These are phyloP conservation scores for Blastobasis adustella DNA, from an alignment of 2,888 invertebrate species.

Conservation along the genomic window DNA sequence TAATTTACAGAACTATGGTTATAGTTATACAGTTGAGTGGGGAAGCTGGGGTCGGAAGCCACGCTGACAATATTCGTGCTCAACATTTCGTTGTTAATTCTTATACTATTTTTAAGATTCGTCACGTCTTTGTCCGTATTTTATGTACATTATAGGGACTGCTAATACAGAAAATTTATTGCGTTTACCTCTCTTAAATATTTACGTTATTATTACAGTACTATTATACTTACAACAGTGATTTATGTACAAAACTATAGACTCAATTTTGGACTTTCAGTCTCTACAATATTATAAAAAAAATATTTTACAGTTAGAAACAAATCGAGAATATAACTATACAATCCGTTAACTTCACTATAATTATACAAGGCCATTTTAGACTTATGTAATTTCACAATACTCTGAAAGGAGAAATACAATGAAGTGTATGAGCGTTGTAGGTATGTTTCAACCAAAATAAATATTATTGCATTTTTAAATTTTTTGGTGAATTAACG, in stretches of 20 bases:
- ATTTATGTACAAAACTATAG: conserved; percentile 72
- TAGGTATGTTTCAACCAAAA: too few species aligned
- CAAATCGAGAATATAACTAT: conserved; percentile 43
- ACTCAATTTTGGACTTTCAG: conserved; percentile 74
- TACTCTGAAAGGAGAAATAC: conserved; percentile 23
- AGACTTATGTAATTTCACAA: conserved; percentile 31
- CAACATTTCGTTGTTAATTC: conserved; percentile 37
- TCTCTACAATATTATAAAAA: conserved; percentile 64
- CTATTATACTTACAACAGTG: conserved; percentile 68
- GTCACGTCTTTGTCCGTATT: conserved; percentile 41
- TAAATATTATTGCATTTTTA: too few species aligned
- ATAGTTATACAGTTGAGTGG: too few species aligned
- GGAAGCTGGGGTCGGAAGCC: too few species aligned
- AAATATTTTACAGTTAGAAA: conserved; percentile 52
- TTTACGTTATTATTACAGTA: conserved; percentile 52
- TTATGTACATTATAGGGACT: conserved; percentile 57
- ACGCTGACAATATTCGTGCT: too few species aligned
- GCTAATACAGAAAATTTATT: conserved; percentile 71
- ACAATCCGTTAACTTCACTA: conserved; percentile 44
- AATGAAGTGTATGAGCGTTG: conserved; percentile 1
- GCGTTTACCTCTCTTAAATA: conserved; percentile 66
- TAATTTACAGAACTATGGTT: too few species aligned
- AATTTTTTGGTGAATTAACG: too few species aligned
- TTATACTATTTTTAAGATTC: conserved; percentile 29
- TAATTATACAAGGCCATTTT: conserved; percentile 62